phyloP scores from a whole-genome alignment of 2,888 invertebrate genomes.

The Mimas tiliae region DNA sequence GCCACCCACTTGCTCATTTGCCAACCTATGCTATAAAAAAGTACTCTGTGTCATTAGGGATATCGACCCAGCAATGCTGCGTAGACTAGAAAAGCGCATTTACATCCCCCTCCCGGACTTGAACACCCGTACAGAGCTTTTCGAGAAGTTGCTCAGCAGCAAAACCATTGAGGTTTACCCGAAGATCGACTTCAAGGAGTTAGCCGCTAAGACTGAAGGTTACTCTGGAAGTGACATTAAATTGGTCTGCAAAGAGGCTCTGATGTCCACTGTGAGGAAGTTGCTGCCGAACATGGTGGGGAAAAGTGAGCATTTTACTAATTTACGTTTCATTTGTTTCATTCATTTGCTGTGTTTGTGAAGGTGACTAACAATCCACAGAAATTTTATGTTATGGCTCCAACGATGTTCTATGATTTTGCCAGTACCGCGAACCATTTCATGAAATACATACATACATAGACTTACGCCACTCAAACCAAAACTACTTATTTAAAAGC shows the following conservation, averaged over 20 bases:
- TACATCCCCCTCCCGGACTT: slow-evolving; percentile 90
- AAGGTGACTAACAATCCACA: too few relatives aligned
- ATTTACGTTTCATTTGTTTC: not conserved
- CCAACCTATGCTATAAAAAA: too few relatives aligned
- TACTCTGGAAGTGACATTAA: slow-evolving; percentile 96
- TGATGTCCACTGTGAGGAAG: slow-evolving; percentile 91
- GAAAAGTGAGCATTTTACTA: slow-evolving; percentile 51
- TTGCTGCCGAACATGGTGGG: slow-evolving; percentile 70
- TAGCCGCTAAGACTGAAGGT: slow-evolving; percentile 86
- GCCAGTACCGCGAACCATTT: too few relatives aligned
- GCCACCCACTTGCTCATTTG: too few relatives aligned
- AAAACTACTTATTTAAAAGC: too few relatives aligned
- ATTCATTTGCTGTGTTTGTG: too few relatives aligned
- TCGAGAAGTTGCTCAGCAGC: slow-evolving; percentile 85
- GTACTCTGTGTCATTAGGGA: slow-evolving; percentile 83
- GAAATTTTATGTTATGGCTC: too few relatives aligned
- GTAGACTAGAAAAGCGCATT: slow-evolving; percentile 95
- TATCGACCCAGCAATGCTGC: slow-evolving; percentile 93
- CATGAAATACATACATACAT: too few relatives aligned
- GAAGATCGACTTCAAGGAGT: slow-evolving; percentile 67
- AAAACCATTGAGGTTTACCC: slow-evolving; percentile 75
- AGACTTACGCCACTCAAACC: too few relatives aligned
- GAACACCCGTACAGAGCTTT: slow-evolving; percentile 88
- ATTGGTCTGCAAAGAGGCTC: slow-evolving; percentile 94
- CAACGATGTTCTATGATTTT: too few relatives aligned